Evolutionary conservation across 2,888 invertebrate species (phyloP).

Genomic region (Metopia argyrocephala): DNA sequence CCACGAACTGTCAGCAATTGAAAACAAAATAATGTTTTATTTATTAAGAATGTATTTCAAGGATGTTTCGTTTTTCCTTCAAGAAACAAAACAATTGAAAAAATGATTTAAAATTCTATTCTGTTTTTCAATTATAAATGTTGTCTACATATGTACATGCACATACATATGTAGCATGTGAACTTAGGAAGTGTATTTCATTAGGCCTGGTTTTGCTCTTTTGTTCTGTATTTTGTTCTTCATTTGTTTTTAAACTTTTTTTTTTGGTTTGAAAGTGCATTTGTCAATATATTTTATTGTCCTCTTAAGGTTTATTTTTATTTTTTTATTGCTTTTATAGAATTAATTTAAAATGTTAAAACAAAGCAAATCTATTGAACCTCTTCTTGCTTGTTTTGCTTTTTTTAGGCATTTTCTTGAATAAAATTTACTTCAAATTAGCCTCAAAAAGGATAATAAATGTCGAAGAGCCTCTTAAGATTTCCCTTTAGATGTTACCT

Average conservation of each 20-base stretch:
- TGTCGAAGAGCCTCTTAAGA: not conserved
- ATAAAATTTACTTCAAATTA: not conserved
- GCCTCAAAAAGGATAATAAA: not conserved
- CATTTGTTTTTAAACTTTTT: slow-evolving; percentile 4
- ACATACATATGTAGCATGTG: too few relatives aligned
- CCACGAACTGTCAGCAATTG: not conserved
- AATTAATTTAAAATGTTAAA: not conserved
- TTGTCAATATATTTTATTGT: too few relatives aligned
- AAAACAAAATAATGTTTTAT: not conserved
- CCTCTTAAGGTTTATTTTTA: too few relatives aligned
- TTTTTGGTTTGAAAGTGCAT: too few relatives aligned
- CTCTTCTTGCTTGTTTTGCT: not conserved
- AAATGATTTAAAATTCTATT: too few relatives aligned
- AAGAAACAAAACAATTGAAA: not conserved
- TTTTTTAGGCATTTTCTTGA: not conserved
- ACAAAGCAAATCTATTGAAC: not conserved
- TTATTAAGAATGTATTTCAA: not conserved
- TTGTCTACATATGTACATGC: too few relatives aligned
- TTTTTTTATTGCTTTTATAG: not conserved
- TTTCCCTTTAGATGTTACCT: not conserved
- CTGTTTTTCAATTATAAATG: too few relatives aligned
- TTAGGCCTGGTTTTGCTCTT: slow-evolving; percentile 37
- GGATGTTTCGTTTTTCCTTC: not conserved
- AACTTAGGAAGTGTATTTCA: slow-evolving; percentile 42
- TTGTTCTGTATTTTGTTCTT: slow-evolving; percentile 5